These are phyloP conservation scores for Antennarius striatus DNA, from an alignment of 2,113 vertebrate genomes.

Conservation along the genomic window DNA sequence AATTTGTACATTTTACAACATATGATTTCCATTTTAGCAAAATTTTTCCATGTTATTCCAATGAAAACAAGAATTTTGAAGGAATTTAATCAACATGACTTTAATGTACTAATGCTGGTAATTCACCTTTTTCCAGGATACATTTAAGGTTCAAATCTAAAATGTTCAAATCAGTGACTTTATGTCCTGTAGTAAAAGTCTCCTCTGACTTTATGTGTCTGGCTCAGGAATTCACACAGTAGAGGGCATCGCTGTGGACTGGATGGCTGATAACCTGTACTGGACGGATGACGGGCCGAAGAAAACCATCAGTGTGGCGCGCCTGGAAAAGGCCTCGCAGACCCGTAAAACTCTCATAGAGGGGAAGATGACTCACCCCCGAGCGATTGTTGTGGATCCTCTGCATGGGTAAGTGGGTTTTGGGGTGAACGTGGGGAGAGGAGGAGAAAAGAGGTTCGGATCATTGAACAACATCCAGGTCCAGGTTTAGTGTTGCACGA, in stretches of 20 bases:
- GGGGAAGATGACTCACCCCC: conserved; percentile 96
- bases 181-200: not conserved
- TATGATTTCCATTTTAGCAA: not conserved
- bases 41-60: not conserved
- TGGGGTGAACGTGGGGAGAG: not conserved
- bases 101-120: not conserved
- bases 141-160: not conserved
- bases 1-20: too few species aligned
- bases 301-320: conserved; percentile 96
- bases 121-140: not conserved
- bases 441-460: not conserved
- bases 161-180: not conserved
- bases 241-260: conserved; percentile 96
- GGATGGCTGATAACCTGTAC: conserved; percentile 98
- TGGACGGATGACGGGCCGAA: conserved; percentile 98
- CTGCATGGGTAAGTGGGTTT: conserved; percentile 93
- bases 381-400: conserved; percentile 96
- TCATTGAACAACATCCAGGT: not conserved
- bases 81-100: not conserved
- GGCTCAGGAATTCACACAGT: conserved; percentile 91
- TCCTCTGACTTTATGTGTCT: conserved; percentile 15
- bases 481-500: not conserved
- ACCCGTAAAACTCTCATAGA: conserved; percentile 93
- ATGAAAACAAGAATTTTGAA: not conserved
- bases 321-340: conserved; percentile 94